Percentiles rank a stretch among this genome's conserved stretches.
Conservation (phyloP, 1,140 invertebrate species). For the Venturia canescens region DNA sequence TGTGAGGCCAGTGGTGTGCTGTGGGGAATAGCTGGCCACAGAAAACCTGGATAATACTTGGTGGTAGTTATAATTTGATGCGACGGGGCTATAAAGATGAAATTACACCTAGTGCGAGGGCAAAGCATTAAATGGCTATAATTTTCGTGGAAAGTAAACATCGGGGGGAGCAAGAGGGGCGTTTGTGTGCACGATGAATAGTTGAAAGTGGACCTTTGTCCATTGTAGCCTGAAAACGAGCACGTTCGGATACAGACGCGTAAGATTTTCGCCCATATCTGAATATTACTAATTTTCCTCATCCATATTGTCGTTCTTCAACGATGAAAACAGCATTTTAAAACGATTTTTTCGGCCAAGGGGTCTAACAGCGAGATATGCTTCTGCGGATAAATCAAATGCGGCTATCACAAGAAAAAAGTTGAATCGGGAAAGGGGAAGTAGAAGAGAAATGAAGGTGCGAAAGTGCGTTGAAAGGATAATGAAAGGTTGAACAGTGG, state of each 20-base stretch:
- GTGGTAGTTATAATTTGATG: slow-evolving; percentile 64
- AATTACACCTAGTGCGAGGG: slow-evolving; percentile 54
- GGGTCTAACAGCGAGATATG: too few relatives aligned
- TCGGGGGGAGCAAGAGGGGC: background rate
- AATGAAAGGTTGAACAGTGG: slow-evolving; percentile 16
- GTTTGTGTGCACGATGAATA: slow-evolving; percentile 37
- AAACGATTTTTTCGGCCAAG: too few relatives aligned
- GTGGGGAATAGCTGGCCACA: too few relatives aligned
- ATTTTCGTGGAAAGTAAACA: slow-evolving; percentile 62
- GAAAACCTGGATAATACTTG: background rate
- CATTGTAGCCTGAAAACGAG: background rate
- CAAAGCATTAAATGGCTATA: slow-evolving; percentile 55
- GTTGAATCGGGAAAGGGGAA: background rate
- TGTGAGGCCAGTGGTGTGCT: background rate
- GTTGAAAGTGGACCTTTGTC: background rate
- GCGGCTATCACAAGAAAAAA: background rate
- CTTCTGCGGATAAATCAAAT: background rate
- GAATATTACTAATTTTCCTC: too few relatives aligned
- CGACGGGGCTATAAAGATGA: slow-evolving; percentile 62
- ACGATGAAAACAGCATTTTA: too few relatives aligned
- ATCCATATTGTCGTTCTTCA: too few relatives aligned
- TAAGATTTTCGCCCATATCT: too few relatives aligned
- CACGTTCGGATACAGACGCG: background rate
- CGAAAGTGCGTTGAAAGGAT: slow-evolving; percentile 24
- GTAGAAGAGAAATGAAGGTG: background rate